phyloP scores from a whole-genome alignment of 92 coral and sea anemone species.

The Pocillopora meandrina region DNA sequence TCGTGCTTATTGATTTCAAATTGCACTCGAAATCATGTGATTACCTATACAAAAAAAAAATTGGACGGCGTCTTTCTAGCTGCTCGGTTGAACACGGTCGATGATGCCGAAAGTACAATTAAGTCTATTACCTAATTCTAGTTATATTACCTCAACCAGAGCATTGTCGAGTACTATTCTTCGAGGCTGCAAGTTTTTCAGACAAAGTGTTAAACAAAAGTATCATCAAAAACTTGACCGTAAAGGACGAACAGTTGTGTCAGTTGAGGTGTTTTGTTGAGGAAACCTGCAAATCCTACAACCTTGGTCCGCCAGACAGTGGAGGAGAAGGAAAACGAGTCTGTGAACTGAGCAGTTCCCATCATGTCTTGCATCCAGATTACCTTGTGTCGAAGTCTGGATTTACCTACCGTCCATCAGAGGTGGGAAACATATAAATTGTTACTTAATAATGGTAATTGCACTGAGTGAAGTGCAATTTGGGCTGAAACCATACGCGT shows the following conservation, averaged over 20 bases:
- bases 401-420: background rate
- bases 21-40: no score
- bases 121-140: background rate
- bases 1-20: no score
- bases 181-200: background rate
- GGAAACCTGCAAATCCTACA: slow-evolving; percentile 8
- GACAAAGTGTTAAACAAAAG: background rate
- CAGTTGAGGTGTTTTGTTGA: slow-evolving; percentile 5
- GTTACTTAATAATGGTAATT: no score
- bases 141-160: background rate
- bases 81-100: background rate
- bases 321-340: slow-evolving; percentile 2
- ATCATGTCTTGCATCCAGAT: background rate
- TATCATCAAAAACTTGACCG: background rate
- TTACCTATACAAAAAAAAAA: no score
- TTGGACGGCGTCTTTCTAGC: background rate
- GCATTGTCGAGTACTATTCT: background rate
- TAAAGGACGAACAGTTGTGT: background rate
- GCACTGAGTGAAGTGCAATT: no score
- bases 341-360: slow-evolving; percentile 10
- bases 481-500: no score
- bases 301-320: background rate
- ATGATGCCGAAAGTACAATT: background rate
- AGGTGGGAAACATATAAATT: background rate
- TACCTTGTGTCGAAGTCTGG: background rate